Evolutionary conservation across 1,140 invertebrate species (phyloP), one percentile per base, ranked within the genome.

Genomic region (Drosophila bocki): DNA sequence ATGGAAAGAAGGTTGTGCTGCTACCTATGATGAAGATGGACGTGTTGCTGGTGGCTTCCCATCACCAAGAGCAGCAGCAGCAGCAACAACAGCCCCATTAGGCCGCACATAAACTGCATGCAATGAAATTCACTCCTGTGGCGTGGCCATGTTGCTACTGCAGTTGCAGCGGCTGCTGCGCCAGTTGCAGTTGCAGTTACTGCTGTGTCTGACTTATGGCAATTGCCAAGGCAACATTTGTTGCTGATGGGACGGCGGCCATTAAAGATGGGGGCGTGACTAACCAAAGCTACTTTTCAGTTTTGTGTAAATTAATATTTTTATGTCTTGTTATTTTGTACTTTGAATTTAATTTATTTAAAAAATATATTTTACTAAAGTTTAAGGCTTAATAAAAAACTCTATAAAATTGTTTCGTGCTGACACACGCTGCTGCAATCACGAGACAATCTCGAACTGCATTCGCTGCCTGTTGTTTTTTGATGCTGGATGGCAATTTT

Each of bases 211-310:
- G 86, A 90, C 86, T 90, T 90, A 90, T 90, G 82, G 86, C 86
- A 91, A 91, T 90, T 91, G 86, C 86, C 86, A 90, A 90, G 91
- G 86, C 86, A 90, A 90, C 86, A 88, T 88, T 88, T 88, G 85
- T 88, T 88, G 84, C 85, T 78, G 50, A 35, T 33, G 45, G 62
- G 35, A 48, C 15, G 44, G 41, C 13, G 22, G 65, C 64, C 41
- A 51, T 44, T 48, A 67, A 54, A 19, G 75, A 77, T 77, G 75
- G 51, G 64, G 75, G 75, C 75, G 75, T 77, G 75, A 77, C 33
- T 33, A 42, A n/a, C 15, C 8, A 15, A 41, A 48, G 41, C 7
- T 39, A 51, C 29, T 48, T 47, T 44, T 8, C 42, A 48, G 33
- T 9, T 53, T 53, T 3, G 1, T 13, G 15, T 3, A 32, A 33